phyloP scores from a whole-genome alignment of 2,797 vertebrate genomes.

The Helicolenus hilgendorfi region DNA sequence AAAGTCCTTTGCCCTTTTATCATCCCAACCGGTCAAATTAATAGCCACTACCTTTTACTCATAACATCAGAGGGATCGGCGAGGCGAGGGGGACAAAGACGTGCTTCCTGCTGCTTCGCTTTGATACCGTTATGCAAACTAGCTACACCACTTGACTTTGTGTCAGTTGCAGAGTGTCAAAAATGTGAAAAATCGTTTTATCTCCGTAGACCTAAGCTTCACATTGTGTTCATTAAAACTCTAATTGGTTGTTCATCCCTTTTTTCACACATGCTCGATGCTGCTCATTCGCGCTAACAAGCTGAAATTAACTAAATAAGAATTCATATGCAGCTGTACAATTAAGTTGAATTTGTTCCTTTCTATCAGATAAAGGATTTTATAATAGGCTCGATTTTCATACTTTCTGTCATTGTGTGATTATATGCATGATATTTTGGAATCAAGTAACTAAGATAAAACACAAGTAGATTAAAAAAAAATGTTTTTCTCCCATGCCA shows the following conservation, averaged over 20 bases:
- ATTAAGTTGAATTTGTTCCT: not conserved
- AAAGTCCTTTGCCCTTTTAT: slow-evolving; percentile 55
- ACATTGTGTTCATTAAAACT: slow-evolving; percentile 34
- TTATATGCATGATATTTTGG: not conserved
- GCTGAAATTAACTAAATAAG: slow-evolving; percentile 7
- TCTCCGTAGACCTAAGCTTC: not conserved
- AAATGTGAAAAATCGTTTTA: not conserved
- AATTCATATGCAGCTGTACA: not conserved
- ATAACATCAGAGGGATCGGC: slow-evolving; percentile 47
- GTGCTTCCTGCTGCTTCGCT: slow-evolving; percentile 20
- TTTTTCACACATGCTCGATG: slow-evolving; percentile 14
- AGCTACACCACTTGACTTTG: not conserved
- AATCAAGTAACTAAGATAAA: not conserved
- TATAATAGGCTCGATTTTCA: not conserved
- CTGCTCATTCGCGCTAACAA: slow-evolving; percentile 14
- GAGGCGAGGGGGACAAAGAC: slow-evolving; percentile 33
- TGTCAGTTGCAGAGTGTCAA: not conserved
- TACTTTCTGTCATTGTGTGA: not conserved
- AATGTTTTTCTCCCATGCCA: not conserved
- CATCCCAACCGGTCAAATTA: slow-evolving; percentile 59
- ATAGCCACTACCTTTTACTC: slow-evolving; percentile 47
- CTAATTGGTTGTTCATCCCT: slow-evolving; percentile 1
- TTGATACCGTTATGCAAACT: slow-evolving; percentile 50
- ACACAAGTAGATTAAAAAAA: not conserved
- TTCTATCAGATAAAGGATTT: not conserved